Conservation (phyloP, 1,140 invertebrate species). For the Drosophila asahinai region DNA sequence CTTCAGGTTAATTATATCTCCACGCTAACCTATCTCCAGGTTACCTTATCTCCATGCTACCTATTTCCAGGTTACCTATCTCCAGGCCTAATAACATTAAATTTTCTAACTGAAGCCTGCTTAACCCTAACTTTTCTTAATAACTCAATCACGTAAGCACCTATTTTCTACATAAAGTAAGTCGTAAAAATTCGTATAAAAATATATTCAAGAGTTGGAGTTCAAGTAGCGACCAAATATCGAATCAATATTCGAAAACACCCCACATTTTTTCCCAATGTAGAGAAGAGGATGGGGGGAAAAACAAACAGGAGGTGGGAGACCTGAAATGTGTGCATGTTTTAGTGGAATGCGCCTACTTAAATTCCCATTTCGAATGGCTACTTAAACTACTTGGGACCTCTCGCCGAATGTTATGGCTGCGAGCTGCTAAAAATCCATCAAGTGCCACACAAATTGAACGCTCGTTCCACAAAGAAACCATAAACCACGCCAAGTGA, state of each 20-base stretch:
- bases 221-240: too few relatives aligned
- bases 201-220: too few relatives aligned
- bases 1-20: too few relatives aligned
- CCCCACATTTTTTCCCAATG: background rate
- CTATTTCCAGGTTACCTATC: background rate
- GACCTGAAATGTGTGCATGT: slow-evolving; percentile 12
- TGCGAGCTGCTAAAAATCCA: slow-evolving; percentile 70
- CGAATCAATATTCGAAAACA: background rate
- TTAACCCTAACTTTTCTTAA: background rate
- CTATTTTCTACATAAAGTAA: background rate
- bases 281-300: too few relatives aligned
- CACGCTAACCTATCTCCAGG: background rate
- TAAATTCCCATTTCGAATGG: slow-evolving; percentile 71
- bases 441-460: slow-evolving; percentile 66
- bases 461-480: slow-evolving; percentile 35
- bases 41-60: too few relatives aligned
- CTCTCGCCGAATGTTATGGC: slow-evolving; percentile 38
- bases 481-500: slow-evolving; percentile 26
- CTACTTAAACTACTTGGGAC: slow-evolving; percentile 74
- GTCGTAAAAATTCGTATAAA: too few relatives aligned
- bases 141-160: background rate
- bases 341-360: slow-evolving; percentile 60
- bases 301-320: background rate
- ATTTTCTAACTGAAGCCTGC: background rate
- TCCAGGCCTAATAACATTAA: background rate